These are phyloP conservation scores for Bubo scandiacus DNA, from an alignment of 2,113 vertebrate genomes.

Conservation along the genomic window DNA sequence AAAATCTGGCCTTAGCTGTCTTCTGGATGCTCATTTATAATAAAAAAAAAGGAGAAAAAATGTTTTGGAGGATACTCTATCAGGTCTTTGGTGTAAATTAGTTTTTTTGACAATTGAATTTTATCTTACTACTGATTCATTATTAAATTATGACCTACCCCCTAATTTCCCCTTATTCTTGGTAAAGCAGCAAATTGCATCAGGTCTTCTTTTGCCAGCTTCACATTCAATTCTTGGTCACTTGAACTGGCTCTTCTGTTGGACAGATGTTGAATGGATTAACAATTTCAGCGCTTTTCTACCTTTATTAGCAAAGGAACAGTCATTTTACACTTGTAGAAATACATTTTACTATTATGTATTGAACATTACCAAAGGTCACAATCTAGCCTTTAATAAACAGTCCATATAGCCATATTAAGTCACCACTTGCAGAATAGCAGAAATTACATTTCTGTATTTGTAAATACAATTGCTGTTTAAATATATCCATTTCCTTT, in stretches of 20 bases:
- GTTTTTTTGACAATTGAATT: accelerated
- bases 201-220: not conserved
- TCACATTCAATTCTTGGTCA: not conserved
- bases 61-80: accelerated
- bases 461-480: not conserved
- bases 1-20: not conserved
- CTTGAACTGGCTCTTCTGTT: not conserved
- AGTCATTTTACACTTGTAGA: not conserved
- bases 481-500: not conserved
- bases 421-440: not conserved
- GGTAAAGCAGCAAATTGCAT: not conserved
- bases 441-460: not conserved
- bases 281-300: not conserved
- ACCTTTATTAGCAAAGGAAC: not conserved
- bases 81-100: not conserved
- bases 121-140: not conserved
- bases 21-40: not conserved
- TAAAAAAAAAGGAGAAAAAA: not conserved
- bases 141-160: not conserved
- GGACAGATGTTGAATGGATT: not conserved
- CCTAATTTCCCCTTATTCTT: not conserved
- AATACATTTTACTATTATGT: not conserved
- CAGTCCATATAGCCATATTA: not conserved
- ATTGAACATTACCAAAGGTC: not conserved
- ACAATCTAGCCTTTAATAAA: not conserved